phyloP scores from a whole-genome alignment of 2,888 invertebrate genomes.

The Ennomos fuscantarius region DNA sequence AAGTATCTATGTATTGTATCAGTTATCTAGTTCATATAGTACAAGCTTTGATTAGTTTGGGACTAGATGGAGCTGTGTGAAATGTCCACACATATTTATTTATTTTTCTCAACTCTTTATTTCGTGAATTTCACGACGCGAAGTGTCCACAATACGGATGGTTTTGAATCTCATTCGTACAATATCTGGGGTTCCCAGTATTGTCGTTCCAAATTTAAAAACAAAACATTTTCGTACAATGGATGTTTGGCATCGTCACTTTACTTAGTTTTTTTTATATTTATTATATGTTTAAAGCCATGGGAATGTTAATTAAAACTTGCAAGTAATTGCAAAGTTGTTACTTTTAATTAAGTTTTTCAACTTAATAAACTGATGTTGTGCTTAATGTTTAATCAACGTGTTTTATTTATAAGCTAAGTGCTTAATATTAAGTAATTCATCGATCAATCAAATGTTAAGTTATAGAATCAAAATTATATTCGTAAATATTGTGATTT shows the following conservation, averaged over 20 bases:
- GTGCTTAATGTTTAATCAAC: background rate
- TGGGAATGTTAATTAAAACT: conserved; percentile 33
- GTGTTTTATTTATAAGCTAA: too few species aligned
- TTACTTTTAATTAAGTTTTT: background rate
- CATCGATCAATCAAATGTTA: background rate
- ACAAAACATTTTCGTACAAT: conserved; percentile 34
- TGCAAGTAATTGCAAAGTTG: conserved; percentile 6
- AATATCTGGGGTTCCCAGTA: conserved; percentile 40
- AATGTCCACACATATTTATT: too few species aligned
- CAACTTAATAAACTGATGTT: conserved; percentile 10
- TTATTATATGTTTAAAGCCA: conserved; percentile 25
- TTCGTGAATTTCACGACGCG: conserved; percentile 2
- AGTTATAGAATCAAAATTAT: too few species aligned
- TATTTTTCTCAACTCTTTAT: conserved; percentile 1
- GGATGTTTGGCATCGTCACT: conserved; percentile 33
- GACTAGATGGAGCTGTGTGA: too few species aligned
- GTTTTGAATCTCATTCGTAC: conserved; percentile 31
- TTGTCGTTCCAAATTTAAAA: conserved; percentile 38
- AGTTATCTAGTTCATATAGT: too few species aligned
- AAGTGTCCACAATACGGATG: background rate
- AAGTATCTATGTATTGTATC: too few species aligned
- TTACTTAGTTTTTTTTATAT: conserved; percentile 28
- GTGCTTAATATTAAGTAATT: background rate
- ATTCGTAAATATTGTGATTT: too few species aligned
- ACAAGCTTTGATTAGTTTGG: too few species aligned